These are phyloP conservation scores for Loriculus beryllinus DNA, from an alignment of 2,797 vertebrate species.

Conservation along the genomic window DNA sequence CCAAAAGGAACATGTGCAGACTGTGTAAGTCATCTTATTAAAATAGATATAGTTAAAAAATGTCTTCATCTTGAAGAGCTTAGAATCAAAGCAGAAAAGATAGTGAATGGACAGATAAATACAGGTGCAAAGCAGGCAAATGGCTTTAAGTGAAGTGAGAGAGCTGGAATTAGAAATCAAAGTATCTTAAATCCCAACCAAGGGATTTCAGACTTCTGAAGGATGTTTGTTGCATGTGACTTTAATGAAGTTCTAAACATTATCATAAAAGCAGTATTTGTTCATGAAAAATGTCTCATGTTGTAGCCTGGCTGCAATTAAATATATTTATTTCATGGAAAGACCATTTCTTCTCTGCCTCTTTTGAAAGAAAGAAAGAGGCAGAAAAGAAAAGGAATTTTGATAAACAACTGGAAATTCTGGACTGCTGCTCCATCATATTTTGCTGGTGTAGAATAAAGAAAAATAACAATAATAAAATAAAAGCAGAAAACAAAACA, in stretches of 20 bases:
- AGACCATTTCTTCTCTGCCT: not conserved
- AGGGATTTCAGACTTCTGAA: not conserved
- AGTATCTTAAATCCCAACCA: not conserved
- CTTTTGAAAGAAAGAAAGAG: not conserved
- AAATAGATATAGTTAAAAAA: not conserved
- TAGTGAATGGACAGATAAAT: not conserved
- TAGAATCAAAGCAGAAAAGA: not conserved
- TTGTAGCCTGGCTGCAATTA: not conserved
- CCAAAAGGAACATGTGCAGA: not conserved
- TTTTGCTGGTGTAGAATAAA: not conserved
- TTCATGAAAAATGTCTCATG: not conserved
- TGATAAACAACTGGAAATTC: not conserved
- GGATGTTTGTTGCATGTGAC: not conserved
- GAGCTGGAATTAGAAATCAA: slow-evolving; percentile 9
- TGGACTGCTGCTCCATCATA: not conserved
- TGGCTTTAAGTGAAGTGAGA: not conserved
- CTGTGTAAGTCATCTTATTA: not conserved
- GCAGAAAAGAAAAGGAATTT: slow-evolving; percentile 3
- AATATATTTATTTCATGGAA: not conserved
- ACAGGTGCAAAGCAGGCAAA: not conserved
- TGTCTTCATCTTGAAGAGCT: not conserved
- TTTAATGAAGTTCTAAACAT: not conserved
- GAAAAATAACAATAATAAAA: not conserved
- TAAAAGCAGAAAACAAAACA: not conserved
- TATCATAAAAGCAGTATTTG: not conserved